Conservation (phyloP, 2,888 invertebrate genomes). For the Drosophila melanosoma region DNA sequence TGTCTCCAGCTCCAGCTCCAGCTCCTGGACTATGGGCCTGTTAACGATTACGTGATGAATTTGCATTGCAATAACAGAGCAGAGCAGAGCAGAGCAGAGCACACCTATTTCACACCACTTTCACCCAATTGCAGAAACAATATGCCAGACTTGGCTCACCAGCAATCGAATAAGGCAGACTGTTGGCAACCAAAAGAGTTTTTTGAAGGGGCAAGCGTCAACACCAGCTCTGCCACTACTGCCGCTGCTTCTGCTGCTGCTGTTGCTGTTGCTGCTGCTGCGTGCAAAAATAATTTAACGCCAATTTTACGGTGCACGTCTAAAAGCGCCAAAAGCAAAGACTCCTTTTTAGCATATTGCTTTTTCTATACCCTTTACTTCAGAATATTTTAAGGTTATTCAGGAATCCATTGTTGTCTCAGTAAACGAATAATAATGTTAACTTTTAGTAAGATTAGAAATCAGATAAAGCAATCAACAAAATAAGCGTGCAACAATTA, state of each 20-base stretch:
- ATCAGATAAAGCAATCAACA: not conserved
- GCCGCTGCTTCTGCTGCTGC: slow-evolving; percentile 14
- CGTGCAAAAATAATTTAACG: slow-evolving; percentile 75
- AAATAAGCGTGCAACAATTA: not conserved
- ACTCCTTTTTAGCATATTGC: slow-evolving; percentile 25
- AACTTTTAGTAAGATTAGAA: not conserved
- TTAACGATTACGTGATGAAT: slow-evolving; percentile 77
- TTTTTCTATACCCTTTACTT: slow-evolving; percentile 14
- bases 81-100: slow-evolving; percentile 6
- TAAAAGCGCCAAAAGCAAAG: slow-evolving; percentile 23
- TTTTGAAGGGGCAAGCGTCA: slow-evolving; percentile 39
- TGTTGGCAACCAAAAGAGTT: not conserved
- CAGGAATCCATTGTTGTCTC: not conserved
- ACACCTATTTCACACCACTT: slow-evolving; percentile 7
- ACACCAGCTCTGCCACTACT: slow-evolving; percentile 36
- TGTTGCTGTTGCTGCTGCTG: slow-evolving; percentile 42
- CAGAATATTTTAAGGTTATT: not conserved
- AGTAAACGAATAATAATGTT: not conserved
- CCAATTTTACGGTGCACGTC: slow-evolving; percentile 67
- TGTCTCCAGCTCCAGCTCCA: slow-evolving; percentile 6
- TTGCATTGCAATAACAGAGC: slow-evolving; percentile 70
- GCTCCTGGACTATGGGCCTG: slow-evolving; percentile 46
- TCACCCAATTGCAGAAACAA: slow-evolving; percentile 45
- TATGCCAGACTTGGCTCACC: slow-evolving; percentile 53
- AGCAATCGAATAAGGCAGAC: slow-evolving; percentile 34